phyloP scores from a whole-genome alignment of 2,113 vertebrate species.

The Odontesthes bonariensis region DNA sequence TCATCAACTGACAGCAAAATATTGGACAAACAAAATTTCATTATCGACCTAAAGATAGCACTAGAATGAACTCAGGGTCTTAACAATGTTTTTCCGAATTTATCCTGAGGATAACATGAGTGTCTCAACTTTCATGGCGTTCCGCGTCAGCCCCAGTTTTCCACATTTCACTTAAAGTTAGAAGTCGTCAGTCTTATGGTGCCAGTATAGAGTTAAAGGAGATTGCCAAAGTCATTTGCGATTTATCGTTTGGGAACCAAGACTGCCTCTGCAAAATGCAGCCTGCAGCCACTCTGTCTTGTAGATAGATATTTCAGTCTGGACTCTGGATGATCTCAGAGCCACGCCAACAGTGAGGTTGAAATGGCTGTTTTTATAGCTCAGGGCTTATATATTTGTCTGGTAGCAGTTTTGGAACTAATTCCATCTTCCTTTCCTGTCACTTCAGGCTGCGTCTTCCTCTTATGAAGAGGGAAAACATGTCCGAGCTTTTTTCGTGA shows the following conservation, averaged over 20 bases:
- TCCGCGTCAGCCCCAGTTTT: not conserved
- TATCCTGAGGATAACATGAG: not conserved
- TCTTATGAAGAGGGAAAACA: not conserved
- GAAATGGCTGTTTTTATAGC: conserved; percentile 18
- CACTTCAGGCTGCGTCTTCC: conserved; percentile 37
- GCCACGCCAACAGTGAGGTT: not conserved
- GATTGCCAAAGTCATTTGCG: not conserved
- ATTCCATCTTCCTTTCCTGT: conserved; percentile 9
- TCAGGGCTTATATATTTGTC: conserved; percentile 12
- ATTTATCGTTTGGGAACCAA: conserved; percentile 1
- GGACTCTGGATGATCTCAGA: not conserved
- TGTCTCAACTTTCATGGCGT: too few species aligned
- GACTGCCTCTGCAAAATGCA: not conserved
- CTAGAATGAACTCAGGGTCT: not conserved
- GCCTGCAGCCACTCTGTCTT: not conserved
- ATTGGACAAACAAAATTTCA: not conserved
- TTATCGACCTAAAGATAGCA: not conserved
- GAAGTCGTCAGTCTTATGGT: not conserved
- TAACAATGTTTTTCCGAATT: not conserved
- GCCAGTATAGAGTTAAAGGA: not conserved
- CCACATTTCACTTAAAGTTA: not conserved
- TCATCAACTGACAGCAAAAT: not conserved
- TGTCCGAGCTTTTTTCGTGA: not conserved
- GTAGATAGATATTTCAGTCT: not conserved
- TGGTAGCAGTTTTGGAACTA: not conserved